Base-by-base conservation (phyloP, 2,888 invertebrate species). In the Incurvaria masculella region DNA sequence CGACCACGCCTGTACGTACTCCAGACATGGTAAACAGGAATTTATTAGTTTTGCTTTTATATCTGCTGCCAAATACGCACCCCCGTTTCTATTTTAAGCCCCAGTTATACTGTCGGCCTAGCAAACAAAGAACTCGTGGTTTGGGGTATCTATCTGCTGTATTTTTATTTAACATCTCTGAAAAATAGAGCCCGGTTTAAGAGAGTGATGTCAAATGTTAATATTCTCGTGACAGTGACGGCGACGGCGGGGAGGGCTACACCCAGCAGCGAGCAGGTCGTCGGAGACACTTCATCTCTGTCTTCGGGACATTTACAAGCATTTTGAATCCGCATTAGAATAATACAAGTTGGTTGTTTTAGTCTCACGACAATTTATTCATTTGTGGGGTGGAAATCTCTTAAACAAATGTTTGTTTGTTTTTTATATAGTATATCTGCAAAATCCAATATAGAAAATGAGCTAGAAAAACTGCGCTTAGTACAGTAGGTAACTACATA, bases 361-460 rank as follows among this genome's bases (percentile, higher is more conserved):
- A n/a, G n/a, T n/a, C n/a, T n/a, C n/a, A n/a, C n/a, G n/a, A n/a
- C n/a, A n/a, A n/a, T n/a, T n/a, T n/a, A n/a, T n/a, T n/a, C n/a
- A n/a, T n/a, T n/a, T n/a, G n/a, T n/a, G n/a, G 21, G 19, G 16
- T 27, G 48, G 46, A 54, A 53, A 58, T 55, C 23, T 44, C 49
- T 8, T 45, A 18, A 44, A 49, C 39, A 33, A 40, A 21, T 47
- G 53, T 10, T 14, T 23, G 46, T 23, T 46, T 20, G 26, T 42
- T 21, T 42, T 21, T 42, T 4, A 18, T 10, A n/a, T n/a, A n/a
- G n/a, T n/a, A n/a, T n/a, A n/a, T n/a, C n/a, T n/a, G n/a, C n/a
- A n/a, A n/a, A n/a, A n/a, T n/a, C n/a, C n/a, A n/a, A n/a, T n/a
- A n/a, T n/a, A n/a, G n/a, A n/a, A n/a, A n/a, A n/a, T n/a, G n/a